A percentile compares a stretch with the other conserved stretches of the same genome.
Conservation (phyloP, 2,888 invertebrate species). For the Perizoma affinitatum region DNA sequence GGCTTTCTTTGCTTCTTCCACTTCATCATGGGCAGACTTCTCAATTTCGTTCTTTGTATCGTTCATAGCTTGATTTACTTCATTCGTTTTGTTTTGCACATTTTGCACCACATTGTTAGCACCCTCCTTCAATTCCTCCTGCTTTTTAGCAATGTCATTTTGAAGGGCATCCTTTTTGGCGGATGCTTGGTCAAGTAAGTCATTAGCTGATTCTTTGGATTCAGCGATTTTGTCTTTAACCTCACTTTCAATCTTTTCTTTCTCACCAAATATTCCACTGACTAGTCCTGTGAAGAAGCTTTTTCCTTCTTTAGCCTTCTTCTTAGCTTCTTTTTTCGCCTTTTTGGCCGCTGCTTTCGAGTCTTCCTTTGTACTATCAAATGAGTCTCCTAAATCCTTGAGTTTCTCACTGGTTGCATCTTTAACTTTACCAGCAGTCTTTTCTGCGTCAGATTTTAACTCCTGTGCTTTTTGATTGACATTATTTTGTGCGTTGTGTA, state of each 20-base stretch:
- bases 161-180: constrained; percentile 65
- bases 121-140: constrained; percentile 54
- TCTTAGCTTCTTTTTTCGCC: constrained; percentile 67
- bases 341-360: constrained; percentile 58
- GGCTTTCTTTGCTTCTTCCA: constrained; percentile 46
- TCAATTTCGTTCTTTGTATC: constrained; percentile 52
- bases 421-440: constrained; percentile 56
- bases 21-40: constrained; percentile 50
- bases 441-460: constrained; percentile 55
- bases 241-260: constrained; percentile 75
- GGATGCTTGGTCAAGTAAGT: constrained; percentile 60
- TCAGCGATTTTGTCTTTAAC: constrained; percentile 67
- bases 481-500: constrained; percentile 54
- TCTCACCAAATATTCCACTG: constrained; percentile 75
- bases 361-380: constrained; percentile 62
- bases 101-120: constrained; percentile 48
- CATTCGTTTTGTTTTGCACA: constrained; percentile 51
- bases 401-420: constrained; percentile 58
- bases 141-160: constrained; percentile 54
- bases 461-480: constrained; percentile 57
- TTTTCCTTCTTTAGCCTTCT: constrained; percentile 76
- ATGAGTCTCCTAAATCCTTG: constrained; percentile 58
- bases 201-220: constrained; percentile 67
- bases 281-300: constrained; percentile 75
- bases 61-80: constrained; percentile 49